phyloP scores from a whole-genome alignment of 2,888 invertebrate species.

The Apodemia zela region DNA sequence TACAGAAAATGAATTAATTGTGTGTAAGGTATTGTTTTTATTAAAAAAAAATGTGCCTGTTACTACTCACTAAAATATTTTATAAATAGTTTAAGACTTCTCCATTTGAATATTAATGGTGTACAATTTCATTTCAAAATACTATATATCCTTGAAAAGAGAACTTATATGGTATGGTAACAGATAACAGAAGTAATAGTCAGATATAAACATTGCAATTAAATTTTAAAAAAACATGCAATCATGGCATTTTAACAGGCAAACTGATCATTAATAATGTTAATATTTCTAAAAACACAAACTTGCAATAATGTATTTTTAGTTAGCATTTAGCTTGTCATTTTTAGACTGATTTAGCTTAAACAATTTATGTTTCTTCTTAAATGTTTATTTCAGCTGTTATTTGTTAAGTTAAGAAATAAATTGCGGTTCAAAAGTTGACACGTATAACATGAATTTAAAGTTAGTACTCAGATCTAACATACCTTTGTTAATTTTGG shows the following conservation, averaged over 20 bases:
- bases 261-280: not conserved
- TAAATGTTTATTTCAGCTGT: not conserved
- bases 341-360: not conserved
- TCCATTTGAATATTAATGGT: not conserved
- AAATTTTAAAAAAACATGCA: not conserved
- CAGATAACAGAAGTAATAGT: not conserved
- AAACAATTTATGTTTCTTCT: not conserved
- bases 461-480: conserved; percentile 29
- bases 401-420: not conserved
- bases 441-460: not conserved
- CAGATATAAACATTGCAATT: not conserved
- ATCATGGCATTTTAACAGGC: not conserved
- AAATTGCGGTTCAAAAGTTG: not conserved
- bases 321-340: not conserved
- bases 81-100: too few species aligned
- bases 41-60: not conserved
- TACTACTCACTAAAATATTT: too few species aligned
- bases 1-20: conserved; percentile 39
- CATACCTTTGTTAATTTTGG: conserved; percentile 73
- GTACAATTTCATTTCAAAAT: not conserved
- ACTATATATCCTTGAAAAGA: not conserved
- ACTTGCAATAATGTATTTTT: not conserved
- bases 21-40: too few species aligned
- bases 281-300: not conserved
- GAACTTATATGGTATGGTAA: not conserved